Evolutionary conservation across 2,888 invertebrate species (phyloP).

Genomic region (Xestia sexstrigata): DNA sequence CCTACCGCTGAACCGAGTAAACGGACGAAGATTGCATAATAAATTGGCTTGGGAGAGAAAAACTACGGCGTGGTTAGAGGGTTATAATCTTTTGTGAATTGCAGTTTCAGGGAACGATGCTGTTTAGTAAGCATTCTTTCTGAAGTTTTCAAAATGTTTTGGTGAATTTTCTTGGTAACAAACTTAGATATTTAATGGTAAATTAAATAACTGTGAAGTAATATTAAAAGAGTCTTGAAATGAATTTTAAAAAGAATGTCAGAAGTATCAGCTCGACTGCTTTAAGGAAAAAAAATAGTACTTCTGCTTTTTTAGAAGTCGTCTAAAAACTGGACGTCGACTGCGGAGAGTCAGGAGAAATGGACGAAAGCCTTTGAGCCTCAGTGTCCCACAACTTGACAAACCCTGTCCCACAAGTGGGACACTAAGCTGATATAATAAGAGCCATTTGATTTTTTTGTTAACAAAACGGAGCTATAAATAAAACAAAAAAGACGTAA

Average conservation of each 20-base stretch:
- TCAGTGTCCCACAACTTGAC: no score
- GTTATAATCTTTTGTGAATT: constrained; percentile 39
- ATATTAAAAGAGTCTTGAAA: background rate
- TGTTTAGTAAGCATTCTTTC: background rate
- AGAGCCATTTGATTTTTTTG: background rate
- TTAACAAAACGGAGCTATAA: background rate
- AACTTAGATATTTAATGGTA: background rate
- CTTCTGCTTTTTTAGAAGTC: no score
- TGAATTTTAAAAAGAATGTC: background rate
- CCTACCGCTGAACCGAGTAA: constrained; percentile 47
- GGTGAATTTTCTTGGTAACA: background rate
- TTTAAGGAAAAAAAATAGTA: no score
- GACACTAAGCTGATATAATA: background rate
- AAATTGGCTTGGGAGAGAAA: constrained; percentile 51
- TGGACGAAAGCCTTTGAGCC: background rate
- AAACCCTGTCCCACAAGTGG: background rate
- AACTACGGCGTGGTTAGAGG: constrained; percentile 32
- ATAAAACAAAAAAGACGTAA: background rate
- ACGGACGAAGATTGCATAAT: constrained; percentile 58
- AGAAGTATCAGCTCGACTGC: no score
- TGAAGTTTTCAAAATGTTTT: background rate
- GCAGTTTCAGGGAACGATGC: background rate
- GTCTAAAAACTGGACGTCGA: background rate
- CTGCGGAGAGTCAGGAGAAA: background rate
- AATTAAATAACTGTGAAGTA: background rate